Evolutionary conservation across 2,888 invertebrate genomes (phyloP), one percentile per base, ranked within the genome.

Genomic region (Cepaea hortensis): DNA sequence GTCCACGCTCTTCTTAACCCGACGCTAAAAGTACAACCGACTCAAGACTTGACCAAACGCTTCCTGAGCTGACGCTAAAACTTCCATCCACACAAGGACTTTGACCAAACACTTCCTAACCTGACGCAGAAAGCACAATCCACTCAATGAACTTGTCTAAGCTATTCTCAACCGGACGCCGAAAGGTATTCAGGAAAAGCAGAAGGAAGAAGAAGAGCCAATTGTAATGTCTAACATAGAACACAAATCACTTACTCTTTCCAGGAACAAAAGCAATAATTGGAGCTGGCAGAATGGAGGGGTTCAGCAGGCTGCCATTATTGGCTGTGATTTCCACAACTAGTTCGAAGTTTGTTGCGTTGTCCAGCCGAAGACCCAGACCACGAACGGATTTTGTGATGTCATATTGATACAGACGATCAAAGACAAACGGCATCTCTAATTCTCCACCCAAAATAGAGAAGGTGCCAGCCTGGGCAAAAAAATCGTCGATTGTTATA

Each of bases 341-440:
- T n/a, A 87, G 50, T 55, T 87, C 85, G 68, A 87, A 85, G 83
- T 87, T 83, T 7, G 83, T 85, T 0, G 85, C 85, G n/a, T 79
- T 87, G 80, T 85, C 80, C 80, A 87, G 70, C 1, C 23, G 35
- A 3, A 85, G 80, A 1, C 85, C 85, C 15, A 87, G 80, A 20
- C 83, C 68, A 11, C 81, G 35, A 55, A 82, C n/a, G 3, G 86
- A 87, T n/a, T 86, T 84, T n/a, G 89, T 89, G 81, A 90, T 87
- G 80, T 90, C 90, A 72, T 90, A 88, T 75, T 88, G 85, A 87
- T 86, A 90, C 18, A 90, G 87, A 20, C 90, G 81, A 80, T 89
- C 89, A 72, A 88, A 90, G 68, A 84, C 81, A 88, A 88, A 90
- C 2, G 88, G 85, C 90, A 90, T 90, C 73, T 90, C 90, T 15